Percentiles rank a stretch among this genome's conserved stretches.
Evolutionary conservation across 2,888 invertebrate genomes (phyloP).

Genomic region (Caenorhabditis angaria): DNA sequence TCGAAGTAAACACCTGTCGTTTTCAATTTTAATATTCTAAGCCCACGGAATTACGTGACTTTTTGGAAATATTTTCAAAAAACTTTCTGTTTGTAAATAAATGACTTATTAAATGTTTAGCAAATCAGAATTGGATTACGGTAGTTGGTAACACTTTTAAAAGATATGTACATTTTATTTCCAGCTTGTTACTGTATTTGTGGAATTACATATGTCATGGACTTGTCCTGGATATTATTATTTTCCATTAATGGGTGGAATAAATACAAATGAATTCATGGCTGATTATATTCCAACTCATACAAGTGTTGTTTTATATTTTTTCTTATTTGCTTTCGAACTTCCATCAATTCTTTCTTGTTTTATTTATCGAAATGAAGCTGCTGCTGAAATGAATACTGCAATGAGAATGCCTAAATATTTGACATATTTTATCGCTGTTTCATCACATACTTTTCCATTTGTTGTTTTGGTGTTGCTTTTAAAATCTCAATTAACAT

Average conservation of each 20-base stretch:
- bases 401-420: not conserved
- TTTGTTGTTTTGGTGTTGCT: not conserved
- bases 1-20: too few relatives aligned
- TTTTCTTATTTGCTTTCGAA: not conserved
- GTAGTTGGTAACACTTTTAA: too few relatives aligned
- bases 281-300: not conserved
- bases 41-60: too few relatives aligned
- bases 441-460: not conserved
- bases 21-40: too few relatives aligned
- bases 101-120: too few relatives aligned
- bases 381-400: not conserved
- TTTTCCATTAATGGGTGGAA: not conserved
- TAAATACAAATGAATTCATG: not conserved
- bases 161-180: too few relatives aligned
- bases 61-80: too few relatives aligned
- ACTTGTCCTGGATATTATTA: not conserved
- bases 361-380: not conserved
- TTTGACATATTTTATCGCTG: not conserved
- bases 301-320: not conserved
- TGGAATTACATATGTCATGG: not conserved
- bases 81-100: too few relatives aligned
- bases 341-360: not conserved
- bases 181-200: not conserved
- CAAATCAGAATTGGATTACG: too few relatives aligned
- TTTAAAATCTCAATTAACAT: not conserved